A percentile compares a stretch with the other conserved stretches of the same genome.
phyloP scores from a whole-genome alignment of 2,797 vertebrate genomes.

The Chelmon rostratus region DNA sequence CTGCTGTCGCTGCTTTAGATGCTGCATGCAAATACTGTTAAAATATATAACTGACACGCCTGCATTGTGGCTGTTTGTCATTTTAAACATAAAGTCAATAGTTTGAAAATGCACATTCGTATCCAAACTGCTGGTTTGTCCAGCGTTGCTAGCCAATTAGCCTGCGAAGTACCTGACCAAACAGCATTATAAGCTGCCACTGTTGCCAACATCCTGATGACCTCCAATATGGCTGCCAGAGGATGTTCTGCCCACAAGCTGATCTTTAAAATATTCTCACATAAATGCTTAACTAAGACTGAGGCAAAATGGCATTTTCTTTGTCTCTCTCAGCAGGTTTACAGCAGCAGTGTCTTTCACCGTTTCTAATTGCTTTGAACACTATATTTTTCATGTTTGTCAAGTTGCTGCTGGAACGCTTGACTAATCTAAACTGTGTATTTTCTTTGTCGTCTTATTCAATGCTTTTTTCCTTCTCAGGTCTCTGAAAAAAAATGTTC shows the following conservation, averaged over 20 bases:
- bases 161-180: slow-evolving; percentile 16
- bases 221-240: slow-evolving; percentile 18
- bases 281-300: neutral
- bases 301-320: neutral
- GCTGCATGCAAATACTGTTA: slow-evolving; percentile 10
- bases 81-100: slow-evolving; percentile 19
- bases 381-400: slow-evolving; percentile 18
- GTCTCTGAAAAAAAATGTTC: slow-evolving; percentile 8
- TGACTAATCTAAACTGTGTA: slow-evolving; percentile 15
- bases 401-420: slow-evolving; percentile 1
- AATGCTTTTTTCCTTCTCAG: neutral
- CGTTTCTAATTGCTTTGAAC: slow-evolving; percentile 20
- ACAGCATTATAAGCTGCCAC: slow-evolving; percentile 4
- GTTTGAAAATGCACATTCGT: slow-evolving; percentile 19
- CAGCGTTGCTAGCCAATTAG: slow-evolving; percentile 3
- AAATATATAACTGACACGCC: slow-evolving; percentile 1
- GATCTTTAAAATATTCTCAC: slow-evolving; percentile 3
- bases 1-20: slow-evolving; percentile 19
- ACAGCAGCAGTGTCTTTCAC: slow-evolving; percentile 5
- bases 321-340: neutral
- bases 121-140: slow-evolving; percentile 11
- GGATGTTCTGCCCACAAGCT: neutral
- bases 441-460: slow-evolving; percentile 34
- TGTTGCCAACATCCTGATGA: slow-evolving; percentile 22
- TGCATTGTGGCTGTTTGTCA: neutral